Base-by-base conservation (phyloP, 2,888 invertebrate genomes). In the Aphodius granarius region DNA sequence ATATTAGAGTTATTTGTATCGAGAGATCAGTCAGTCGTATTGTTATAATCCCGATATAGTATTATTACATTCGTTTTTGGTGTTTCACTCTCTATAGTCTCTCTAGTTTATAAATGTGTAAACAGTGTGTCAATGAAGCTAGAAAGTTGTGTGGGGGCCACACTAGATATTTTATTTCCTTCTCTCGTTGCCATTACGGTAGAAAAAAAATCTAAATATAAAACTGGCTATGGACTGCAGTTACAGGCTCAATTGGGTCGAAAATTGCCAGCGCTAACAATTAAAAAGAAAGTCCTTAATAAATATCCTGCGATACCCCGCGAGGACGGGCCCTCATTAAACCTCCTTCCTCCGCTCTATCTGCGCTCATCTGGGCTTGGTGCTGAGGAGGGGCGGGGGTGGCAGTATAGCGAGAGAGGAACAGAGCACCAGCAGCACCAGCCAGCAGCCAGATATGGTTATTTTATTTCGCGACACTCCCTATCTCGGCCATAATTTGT, bases 401-500 rank as follows among this genome's bases (percentile, higher is more conserved):
- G 20, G 68, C 20, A 20, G 21, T 9, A 5, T 16, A 18, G 18
- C 43, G 64, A 43, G 43, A 43, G 43, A 43, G 43, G 43, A 43
- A 13, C 43, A 43, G 43, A 43, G 43, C 43, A n/a, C 71, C 62
- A 74, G 73, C 73, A 71, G 72, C 75, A 73, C 70, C 74, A 75
- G 79, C 78, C 77, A 80, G 80, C 81, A 80, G 83, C 83, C 85
- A 86, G 86, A 87, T 87, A 86, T 87, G 86, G 86, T 86, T 87
- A 86, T 86, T 87, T 87, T 86, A 86, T 86, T 86, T 86, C 86
- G 83, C 85, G 86, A 87, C 86, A 85, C 86, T 85, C 86, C 86
- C 86, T 86, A 87, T 86, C 86, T 86, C 85, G 85, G 81, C 86
- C 86, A 87, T 87, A 87, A 87, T 87, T 87, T 86, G 87, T 86